Percentiles rank a stretch among this genome's conserved stretches.
These are phyloP conservation scores for Whitmania pigra DNA, from an alignment of 1,140 invertebrate genomes.

Conservation along the genomic window DNA sequence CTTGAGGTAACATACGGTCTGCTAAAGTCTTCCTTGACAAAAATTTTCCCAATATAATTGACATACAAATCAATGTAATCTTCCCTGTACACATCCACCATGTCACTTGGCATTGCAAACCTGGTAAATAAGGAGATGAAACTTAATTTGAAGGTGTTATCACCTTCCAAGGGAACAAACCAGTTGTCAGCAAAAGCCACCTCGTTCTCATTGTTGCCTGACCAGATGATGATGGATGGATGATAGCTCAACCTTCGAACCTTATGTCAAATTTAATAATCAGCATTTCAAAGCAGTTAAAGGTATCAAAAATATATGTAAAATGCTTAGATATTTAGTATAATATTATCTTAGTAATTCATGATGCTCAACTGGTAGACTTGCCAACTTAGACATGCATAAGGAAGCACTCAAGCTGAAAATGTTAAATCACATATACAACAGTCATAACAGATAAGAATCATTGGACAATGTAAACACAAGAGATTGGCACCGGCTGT, in stretches of 20 bases:
- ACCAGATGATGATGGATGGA: slow-evolving; percentile 70
- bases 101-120: slow-evolving; percentile 12
- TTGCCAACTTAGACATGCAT: too few species aligned
- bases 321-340: too few species aligned
- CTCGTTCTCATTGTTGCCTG: slow-evolving; percentile 97
- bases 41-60: slow-evolving; percentile 56
- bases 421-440: too few species aligned
- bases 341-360: too few species aligned
- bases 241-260: slow-evolving; percentile 71
- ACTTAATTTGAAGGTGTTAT: neutral
- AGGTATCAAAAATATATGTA: neutral
- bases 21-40: slow-evolving; percentile 50
- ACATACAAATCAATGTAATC: slow-evolving; percentile 82
- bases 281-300: neutral
- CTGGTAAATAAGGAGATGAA: neutral
- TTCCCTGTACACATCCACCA: slow-evolving; percentile 41
- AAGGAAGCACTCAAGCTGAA: too few species aligned
- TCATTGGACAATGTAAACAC: too few species aligned
- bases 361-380: too few species aligned
- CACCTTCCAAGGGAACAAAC: slow-evolving; percentile 39
- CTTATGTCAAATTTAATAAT: slow-evolving; percentile 28
- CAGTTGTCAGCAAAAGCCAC: slow-evolving; percentile 69
- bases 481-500: too few species aligned
- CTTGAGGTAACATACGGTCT: slow-evolving; percentile 69
- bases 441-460: too few species aligned